phyloP scores from a whole-genome alignment of 2,113 vertebrate species.

The Coracopsis vasa region DNA sequence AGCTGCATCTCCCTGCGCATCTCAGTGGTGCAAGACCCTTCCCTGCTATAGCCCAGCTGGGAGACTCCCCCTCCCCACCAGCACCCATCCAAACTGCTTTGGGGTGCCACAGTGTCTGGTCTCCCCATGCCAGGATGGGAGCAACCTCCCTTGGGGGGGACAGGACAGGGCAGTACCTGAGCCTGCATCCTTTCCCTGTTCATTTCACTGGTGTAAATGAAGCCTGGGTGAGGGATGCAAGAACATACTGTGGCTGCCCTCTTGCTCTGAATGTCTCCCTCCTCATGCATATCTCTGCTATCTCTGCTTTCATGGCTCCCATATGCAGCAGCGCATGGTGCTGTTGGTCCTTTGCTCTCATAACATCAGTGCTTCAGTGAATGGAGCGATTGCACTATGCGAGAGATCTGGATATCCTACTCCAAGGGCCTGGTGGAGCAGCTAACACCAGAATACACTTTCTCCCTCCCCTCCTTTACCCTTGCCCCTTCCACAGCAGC shows the following conservation, averaged over 20 bases:
- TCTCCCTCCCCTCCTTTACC: background rate
- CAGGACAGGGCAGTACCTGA: background rate
- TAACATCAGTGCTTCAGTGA: background rate
- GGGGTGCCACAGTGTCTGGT: background rate
- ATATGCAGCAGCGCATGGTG: accelerated
- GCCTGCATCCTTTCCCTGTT: background rate
- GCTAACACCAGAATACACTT: background rate
- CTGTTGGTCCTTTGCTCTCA: background rate
- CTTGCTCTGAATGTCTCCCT: background rate
- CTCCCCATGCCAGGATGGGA: background rate
- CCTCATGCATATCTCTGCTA: background rate
- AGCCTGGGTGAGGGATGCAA: background rate
- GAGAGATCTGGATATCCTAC: background rate
- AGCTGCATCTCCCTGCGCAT: accelerated
- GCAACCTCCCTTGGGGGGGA: accelerated
- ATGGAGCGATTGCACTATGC: accelerated
- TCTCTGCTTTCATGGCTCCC: background rate
- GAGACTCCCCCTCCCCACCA: background rate
- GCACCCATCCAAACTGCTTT: too few relatives aligned
- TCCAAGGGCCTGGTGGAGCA: background rate
- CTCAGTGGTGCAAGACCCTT: background rate
- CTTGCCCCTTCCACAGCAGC: background rate
- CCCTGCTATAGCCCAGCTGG: background rate
- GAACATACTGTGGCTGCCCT: background rate
- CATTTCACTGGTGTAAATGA: accelerated